phyloP scores from a whole-genome alignment of 2,888 invertebrate genomes.

The Trachelus troglodyta region DNA sequence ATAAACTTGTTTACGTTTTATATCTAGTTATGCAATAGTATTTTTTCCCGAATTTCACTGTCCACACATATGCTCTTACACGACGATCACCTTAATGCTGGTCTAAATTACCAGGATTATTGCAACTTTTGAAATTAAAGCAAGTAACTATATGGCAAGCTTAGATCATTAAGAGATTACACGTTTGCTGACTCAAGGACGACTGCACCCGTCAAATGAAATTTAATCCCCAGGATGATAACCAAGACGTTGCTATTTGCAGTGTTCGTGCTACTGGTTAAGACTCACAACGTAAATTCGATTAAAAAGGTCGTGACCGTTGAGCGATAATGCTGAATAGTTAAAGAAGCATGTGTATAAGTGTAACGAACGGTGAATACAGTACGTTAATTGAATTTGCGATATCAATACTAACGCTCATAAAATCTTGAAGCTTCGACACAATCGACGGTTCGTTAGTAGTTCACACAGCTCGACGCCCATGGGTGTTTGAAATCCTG shows the following conservation, averaged over 20 bases:
- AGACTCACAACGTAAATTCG: not conserved
- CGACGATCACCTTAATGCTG: not conserved
- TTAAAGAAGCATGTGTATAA: not conserved
- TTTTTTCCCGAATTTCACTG: not conserved
- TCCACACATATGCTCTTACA: not conserved
- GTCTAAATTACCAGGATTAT: not conserved
- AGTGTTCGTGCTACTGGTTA: not conserved
- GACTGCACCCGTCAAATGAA: conserved; percentile 17
- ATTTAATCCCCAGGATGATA: not conserved
- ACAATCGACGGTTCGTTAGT: not conserved
- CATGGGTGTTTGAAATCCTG: conserved; percentile 21
- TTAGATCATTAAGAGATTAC: not conserved
- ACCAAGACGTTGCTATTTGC: not conserved
- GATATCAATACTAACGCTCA: not conserved
- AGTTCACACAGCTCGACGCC: conserved; percentile 10
- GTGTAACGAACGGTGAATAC: not conserved
- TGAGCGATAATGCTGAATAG: not conserved
- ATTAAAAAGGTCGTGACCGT: not conserved
- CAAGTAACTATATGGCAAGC: not conserved
- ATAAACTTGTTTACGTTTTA: not conserved
- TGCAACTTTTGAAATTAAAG: not conserved
- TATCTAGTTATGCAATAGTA: not conserved
- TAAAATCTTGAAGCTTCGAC: conserved; percentile 2
- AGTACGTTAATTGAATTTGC: not conserved
- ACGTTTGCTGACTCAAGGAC: conserved; percentile 17